Conservation (phyloP, 2,113 vertebrate species). For the Pseudopipra pipra region DNA sequence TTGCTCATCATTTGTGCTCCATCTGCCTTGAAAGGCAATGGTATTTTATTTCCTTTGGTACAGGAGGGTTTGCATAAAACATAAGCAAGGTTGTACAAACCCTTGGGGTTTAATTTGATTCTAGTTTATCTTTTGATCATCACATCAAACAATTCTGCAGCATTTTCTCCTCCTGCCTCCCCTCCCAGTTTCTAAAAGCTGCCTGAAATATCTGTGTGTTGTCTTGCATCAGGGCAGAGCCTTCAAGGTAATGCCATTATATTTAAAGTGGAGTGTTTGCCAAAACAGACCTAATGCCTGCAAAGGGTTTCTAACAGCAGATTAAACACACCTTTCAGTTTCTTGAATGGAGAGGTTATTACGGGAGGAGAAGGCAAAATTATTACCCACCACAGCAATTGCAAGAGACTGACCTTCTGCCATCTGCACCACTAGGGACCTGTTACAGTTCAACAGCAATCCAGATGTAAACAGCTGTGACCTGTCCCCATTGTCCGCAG, state of each 20-base stretch:
- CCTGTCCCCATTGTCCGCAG: not conserved
- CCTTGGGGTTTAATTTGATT: slow-evolving; percentile 53
- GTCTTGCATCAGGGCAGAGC: not conserved
- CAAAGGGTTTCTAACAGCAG: not conserved
- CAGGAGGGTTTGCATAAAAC: slow-evolving; percentile 47
- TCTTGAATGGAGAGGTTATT: not conserved
- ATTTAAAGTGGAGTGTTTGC: not conserved
- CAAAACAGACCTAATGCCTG: not conserved
- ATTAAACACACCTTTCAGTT: not conserved
- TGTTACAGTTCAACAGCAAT: not conserved
- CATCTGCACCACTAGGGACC: not conserved
- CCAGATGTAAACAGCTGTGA: not conserved
- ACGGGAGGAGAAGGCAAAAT: not conserved
- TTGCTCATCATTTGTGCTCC: slow-evolving; percentile 21
- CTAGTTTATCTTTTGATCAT: slow-evolving; percentile 62
- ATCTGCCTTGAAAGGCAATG: slow-evolving; percentile 10
- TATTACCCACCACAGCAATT: not conserved
- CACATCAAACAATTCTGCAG: slow-evolving; percentile 52
- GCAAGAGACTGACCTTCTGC: not conserved
- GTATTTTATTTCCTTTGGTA: slow-evolving; percentile 41
- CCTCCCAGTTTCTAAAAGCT: not conserved
- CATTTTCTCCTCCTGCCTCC: not conserved
- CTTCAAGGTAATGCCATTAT: not conserved
- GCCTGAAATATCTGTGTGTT: not conserved
- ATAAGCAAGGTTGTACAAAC: slow-evolving; percentile 42